Evolutionary conservation across 2,797 vertebrate genomes (phyloP).

Genomic region (Halcyon badia): DNA sequence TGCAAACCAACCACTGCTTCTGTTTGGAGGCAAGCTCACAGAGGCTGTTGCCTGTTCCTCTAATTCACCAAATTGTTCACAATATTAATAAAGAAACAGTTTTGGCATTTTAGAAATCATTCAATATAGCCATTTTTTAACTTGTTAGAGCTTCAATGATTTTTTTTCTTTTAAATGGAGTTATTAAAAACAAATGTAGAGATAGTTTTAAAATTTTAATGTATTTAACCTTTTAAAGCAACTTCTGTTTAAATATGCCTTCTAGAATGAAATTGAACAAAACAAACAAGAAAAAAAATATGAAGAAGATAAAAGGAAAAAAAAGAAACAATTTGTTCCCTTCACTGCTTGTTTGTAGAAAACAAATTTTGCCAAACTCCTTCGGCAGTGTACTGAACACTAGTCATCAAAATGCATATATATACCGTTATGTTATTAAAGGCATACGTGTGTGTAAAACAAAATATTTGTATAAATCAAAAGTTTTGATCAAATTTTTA

Average conservation of each 20-base stretch:
- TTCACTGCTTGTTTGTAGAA: conserved; percentile 26
- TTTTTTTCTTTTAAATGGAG: conserved; percentile 15
- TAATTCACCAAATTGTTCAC: neutral
- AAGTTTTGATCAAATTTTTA: conserved; percentile 35
- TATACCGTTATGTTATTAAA: neutral
- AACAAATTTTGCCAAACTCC: neutral
- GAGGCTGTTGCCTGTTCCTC: neutral
- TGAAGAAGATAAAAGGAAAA: neutral
- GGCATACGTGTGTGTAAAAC: neutral
- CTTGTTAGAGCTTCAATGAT: conserved; percentile 28
- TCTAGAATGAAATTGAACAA: conserved; percentile 35
- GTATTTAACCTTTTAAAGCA: conserved; percentile 35
- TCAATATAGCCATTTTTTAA: conserved; percentile 6
- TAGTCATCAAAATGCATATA: conserved; percentile 46
- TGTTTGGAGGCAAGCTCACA: conserved; percentile 29
- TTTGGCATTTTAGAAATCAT: conserved; percentile 18
- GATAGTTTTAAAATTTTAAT: conserved; percentile 46
- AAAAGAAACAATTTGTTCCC: conserved; percentile 46
- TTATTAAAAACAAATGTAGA: no score
- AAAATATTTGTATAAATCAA: conserved; percentile 46
- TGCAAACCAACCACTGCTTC: neutral
- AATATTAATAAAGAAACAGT: conserved; percentile 24
- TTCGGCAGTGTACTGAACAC: neutral
- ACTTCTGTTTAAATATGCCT: conserved; percentile 54
- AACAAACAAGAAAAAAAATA: neutral